Evolutionary conservation across 2,888 invertebrate species (phyloP), one percentile per base, ranked within the genome.

Genomic region (Hedya salicella): DNA sequence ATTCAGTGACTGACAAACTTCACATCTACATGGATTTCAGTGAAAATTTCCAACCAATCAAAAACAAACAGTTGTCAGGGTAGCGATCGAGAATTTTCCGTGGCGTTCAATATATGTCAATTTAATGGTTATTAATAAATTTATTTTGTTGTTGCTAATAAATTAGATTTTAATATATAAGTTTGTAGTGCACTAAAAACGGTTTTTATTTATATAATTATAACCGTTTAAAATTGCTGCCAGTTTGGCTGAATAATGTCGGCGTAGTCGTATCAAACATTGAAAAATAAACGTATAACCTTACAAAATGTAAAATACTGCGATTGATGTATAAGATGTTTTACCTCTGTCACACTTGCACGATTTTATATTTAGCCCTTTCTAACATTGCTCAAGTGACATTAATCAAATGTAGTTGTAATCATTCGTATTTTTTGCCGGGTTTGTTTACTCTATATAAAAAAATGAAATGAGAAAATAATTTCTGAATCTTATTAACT

Each of bases 1-100:
- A 62, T 68, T 60, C 59, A 69, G 50, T 56, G 42, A 13, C 62
- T 50, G 46, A 69, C 66, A 67, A 50, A 59, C 63, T 66, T 64
- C 62, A 67, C 65, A 63, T 66, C 54, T 49, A 66, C 72, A 75
- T 75, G 72, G 74, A 59, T 62, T 52, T 67, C 62, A 62, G 16
- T 68, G 66, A 63, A 67, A 68, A 73, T 69, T 71, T 73, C 82
- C 82, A 82, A 79, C 92, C 92, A 92, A 92, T 92, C 86, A 87
- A 81, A 85, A 87, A 83, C 85, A 87, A 91, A 91, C 92, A 92
- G 84, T 83, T 88, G 88, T 89, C 89, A 86, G 80, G 78, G 73
- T 69, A 75, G 78, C 76, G 73, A 80, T 79, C 79, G 76, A 83
- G 57, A 68, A 68, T 57, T 52, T 62, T 66, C 66, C 73, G 80